Percentiles rank a stretch among this genome's conserved stretches.
Conservation (phyloP, 1,140 invertebrate species). For the Atta cephalotes region DNA sequence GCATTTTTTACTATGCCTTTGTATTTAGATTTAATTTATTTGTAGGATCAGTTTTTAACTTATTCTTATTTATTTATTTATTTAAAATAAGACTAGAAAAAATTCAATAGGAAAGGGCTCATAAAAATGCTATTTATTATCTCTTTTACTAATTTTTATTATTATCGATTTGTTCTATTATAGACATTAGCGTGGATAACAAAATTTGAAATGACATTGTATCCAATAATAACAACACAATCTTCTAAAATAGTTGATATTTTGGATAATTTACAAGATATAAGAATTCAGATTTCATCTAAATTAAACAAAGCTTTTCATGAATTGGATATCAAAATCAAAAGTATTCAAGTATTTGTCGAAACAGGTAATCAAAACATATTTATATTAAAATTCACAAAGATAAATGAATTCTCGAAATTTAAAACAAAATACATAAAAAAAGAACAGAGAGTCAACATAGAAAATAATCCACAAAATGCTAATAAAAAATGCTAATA, state of each 20-base stretch:
- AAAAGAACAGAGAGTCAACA: too few relatives aligned
- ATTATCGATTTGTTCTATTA: slow-evolving; percentile 9
- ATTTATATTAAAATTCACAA: background rate
- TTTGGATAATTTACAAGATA: slow-evolving; percentile 88
- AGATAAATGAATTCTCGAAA: too few relatives aligned
- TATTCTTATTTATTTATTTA: background rate
- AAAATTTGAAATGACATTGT: slow-evolving; percentile 91
- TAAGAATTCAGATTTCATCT: slow-evolving; percentile 88
- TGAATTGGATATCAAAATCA: slow-evolving; percentile 91
- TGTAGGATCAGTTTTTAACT: background rate
- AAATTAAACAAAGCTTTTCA: slow-evolving; percentile 89
- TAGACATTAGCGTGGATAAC: slow-evolving; percentile 90
- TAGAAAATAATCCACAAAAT: too few relatives aligned
- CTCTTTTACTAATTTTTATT: background rate
- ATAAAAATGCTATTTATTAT: background rate
- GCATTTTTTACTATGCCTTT: background rate
- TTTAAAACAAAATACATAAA: too few relatives aligned
- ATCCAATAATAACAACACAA: slow-evolving; percentile 91
- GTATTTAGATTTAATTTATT: background rate
- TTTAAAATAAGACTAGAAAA: background rate
- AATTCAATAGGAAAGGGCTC: background rate
- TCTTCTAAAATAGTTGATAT: slow-evolving; percentile 88
- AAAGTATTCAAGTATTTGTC: slow-evolving; percentile 88
- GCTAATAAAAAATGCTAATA: too few relatives aligned
- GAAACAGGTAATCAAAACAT: slow-evolving; percentile 79